phyloP scores from a whole-genome alignment of 2,113 vertebrate species.

The Lepidothrix coronata region DNA sequence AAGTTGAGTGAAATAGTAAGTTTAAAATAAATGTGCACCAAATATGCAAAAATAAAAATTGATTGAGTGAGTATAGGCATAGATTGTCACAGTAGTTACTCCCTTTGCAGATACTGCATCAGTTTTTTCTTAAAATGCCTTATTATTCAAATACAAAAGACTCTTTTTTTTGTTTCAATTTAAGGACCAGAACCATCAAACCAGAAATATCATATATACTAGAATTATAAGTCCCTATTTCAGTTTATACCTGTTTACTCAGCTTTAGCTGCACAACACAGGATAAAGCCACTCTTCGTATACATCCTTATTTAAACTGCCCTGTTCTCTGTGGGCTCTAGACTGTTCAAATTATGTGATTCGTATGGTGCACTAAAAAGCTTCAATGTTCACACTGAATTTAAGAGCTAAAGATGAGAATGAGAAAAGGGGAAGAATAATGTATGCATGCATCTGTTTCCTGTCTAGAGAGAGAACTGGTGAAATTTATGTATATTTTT shows the following conservation, averaged over 20 bases:
- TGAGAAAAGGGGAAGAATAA: not conserved
- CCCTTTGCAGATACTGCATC: rapidly evolving
- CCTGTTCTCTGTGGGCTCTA: not conserved
- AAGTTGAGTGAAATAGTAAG: not conserved
- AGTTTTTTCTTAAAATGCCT: not conserved
- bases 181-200: not conserved
- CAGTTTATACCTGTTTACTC: not conserved
- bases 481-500: not conserved
- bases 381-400: not conserved
- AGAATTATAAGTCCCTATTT: not conserved
- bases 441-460: not conserved
- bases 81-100: not conserved
- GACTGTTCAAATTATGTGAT: not conserved
- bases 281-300: not conserved
- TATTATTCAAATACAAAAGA: not conserved
- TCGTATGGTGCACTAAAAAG: not conserved
- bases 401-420: not conserved
- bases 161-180: not conserved
- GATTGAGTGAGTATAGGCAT: not conserved
- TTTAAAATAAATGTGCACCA: not conserved
- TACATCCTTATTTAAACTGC: not conserved
- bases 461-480: not conserved
- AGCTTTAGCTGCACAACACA: not conserved
- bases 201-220: not conserved
- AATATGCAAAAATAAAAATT: not conserved